Evolutionary conservation across 2,113 vertebrate genomes (phyloP).

Genomic region (Turnix velox): DNA sequence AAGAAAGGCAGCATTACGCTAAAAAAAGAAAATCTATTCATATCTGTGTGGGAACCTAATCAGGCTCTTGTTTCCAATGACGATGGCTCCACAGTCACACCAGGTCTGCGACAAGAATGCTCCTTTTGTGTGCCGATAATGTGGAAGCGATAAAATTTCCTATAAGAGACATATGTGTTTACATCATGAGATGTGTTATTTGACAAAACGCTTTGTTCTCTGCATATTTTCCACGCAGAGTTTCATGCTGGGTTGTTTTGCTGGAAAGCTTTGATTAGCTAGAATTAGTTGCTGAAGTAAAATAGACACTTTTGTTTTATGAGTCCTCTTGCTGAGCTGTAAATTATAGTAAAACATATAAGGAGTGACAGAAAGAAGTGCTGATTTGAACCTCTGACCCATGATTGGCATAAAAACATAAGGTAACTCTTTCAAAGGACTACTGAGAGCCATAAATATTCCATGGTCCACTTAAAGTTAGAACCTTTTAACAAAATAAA

Average conservation of each 20-base stretch:
- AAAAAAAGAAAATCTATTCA: conserved; percentile 81
- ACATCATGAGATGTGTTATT: conserved; percentile 86
- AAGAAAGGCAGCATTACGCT: conserved; percentile 77
- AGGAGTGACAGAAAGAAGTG: conserved; percentile 75
- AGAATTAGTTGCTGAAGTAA: conserved; percentile 78
- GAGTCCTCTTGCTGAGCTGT: conserved; percentile 74
- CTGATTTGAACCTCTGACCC: conserved; percentile 78
- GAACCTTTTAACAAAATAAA: conserved; percentile 68
- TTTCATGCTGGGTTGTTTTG: conserved; percentile 78
- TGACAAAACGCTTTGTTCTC: conserved; percentile 88
- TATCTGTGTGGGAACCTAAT: conserved; percentile 97
- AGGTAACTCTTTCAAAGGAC: conserved; percentile 75
- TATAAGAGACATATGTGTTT: conserved; percentile 89
- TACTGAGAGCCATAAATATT: conserved; percentile 73
- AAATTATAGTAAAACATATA: conserved; percentile 77
- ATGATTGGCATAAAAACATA: conserved; percentile 70
- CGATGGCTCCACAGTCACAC: conserved; percentile 84
- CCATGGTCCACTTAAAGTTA: conserved; percentile 65
- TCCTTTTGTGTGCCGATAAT: conserved; percentile 86
- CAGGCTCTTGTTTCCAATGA: conserved; percentile 92
- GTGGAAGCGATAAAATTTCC: conserved; percentile 91
- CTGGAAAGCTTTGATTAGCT: conserved; percentile 79
- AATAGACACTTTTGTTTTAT: conserved; percentile 79
- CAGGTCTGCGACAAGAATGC: conserved; percentile 87
- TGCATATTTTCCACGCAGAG: conserved; percentile 76